Base-by-base conservation (phyloP, 2,888 invertebrate species). In the Phengaris alcon region DNA sequence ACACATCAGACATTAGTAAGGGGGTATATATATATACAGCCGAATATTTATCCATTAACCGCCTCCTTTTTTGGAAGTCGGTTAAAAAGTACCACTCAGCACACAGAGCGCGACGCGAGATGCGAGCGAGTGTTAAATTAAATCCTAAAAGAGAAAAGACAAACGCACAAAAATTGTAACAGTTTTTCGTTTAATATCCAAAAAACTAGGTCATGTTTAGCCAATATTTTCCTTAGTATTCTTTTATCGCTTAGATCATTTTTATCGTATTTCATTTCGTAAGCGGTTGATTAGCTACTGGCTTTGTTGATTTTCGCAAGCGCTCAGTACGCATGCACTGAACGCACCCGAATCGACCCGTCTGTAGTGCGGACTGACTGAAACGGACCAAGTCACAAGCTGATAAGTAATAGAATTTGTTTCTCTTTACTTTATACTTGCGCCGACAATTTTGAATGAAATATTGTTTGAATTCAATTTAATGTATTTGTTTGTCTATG, bases 261-360 rank as follows among this genome's bases (percentile, higher is more conserved):
- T 22, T 22, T 22, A 64, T 64, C 64, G 35, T 13, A 35, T 5
- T 52, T 52, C 9, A 12, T 64, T 64, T 64, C 73, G 44, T 55
- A 57, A 52, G 9, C 74, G 22, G 46, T 15, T 35, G 64, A 44
- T 64, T 44, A 64, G 64, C 64, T 22, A 22, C 59, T 22, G 59
- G 59, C 59, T 64, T 64, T 64, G 74, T 73, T 54, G 68, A 51
- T 44, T 72, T 44, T 73, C 72, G 59, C 55, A 72, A 70, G 77
- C 74, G 73, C 54, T 74, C 72, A 79, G 86, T 85, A 77, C 86
- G 69, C 77, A 76, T 81, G 86, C 81, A 86, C 85, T 78, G 74
- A 84, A 81, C 78, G 80, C 79, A 82, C 82, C 75, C 75, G 77
- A 73, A 78, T 78, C 80, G 81, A 79, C 79, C 78, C 78, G 75